Evolutionary conservation across 2,888 invertebrate species (phyloP).

Genomic region (Agapostemon virescens): DNA sequence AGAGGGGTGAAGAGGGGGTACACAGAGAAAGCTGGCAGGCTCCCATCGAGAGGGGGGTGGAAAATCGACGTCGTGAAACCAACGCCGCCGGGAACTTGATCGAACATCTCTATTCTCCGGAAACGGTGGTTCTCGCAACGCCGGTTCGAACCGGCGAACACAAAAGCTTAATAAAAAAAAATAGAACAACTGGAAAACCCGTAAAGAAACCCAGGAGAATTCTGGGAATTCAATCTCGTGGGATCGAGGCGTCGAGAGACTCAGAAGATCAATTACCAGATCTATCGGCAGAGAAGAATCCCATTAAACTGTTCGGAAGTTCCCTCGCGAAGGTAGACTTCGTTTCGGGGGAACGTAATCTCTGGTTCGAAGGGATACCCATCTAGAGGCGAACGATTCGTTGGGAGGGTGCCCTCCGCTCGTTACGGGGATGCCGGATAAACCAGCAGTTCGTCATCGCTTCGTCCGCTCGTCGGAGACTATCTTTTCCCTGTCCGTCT

Average conservation of each 20-base stretch:
- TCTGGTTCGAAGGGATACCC: background rate
- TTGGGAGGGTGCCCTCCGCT: too few relatives aligned
- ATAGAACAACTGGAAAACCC: background rate
- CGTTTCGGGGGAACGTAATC: constrained; percentile 35
- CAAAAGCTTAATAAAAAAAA: background rate
- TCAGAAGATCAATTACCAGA: background rate
- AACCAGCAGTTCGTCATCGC: background rate
- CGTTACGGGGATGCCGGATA: background rate
- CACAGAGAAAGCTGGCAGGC: background rate
- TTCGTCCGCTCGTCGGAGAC: background rate
- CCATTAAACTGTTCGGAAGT: constrained; percentile 30
- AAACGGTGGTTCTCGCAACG: background rate
- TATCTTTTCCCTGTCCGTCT: background rate
- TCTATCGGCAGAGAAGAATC: constrained; percentile 33
- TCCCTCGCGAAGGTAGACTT: background rate
- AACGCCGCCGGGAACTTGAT: constrained; percentile 7
- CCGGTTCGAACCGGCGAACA: background rate
- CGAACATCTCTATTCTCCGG: background rate
- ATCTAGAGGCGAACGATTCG: constrained; percentile 6
- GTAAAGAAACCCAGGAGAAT: constrained; percentile 15
- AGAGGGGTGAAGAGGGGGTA: too few relatives aligned
- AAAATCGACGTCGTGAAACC: constrained; percentile 11
- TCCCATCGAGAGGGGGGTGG: background rate
- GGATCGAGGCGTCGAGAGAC: background rate
- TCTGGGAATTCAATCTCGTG: constrained; percentile 6